Percentiles rank a stretch among this genome's conserved stretches.
Evolutionary conservation across 1,140 invertebrate genomes (phyloP).

Genomic region (Hyles vespertilio): DNA sequence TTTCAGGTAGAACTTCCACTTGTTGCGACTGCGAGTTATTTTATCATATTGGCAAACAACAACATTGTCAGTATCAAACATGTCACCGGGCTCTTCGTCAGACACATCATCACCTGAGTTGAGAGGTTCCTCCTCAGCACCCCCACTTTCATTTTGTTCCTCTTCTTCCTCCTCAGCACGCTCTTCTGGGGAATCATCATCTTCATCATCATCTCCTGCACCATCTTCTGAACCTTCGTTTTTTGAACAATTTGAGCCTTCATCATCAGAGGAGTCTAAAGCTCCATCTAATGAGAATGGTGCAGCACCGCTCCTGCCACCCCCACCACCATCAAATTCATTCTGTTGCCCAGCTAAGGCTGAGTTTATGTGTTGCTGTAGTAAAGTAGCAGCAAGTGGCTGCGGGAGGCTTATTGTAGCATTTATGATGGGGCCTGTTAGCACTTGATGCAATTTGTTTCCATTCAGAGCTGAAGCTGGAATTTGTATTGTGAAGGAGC

Average conservation of each 20-base stretch:
- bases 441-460: conserved; percentile 79
- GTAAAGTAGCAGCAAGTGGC: conserved; percentile 83
- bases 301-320: conserved; percentile 56
- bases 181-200: conserved; percentile 78
- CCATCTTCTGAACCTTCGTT: conserved; percentile 83
- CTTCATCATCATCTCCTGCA: conserved; percentile 86
- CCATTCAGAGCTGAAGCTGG: conserved; percentile 88
- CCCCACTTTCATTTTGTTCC: conserved; percentile 78
- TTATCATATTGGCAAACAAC: conserved; percentile 99
- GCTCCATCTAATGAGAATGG: conserved; percentile 66
- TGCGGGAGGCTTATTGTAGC: conserved; percentile 89
- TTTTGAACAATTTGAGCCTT: conserved; percentile 69
- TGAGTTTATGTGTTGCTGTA: conserved; percentile 91
- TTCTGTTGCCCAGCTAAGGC: conserved; percentile 74
- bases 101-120: conserved; percentile 98
- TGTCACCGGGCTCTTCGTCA: conserved; percentile 95
- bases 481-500: conserved; percentile 88
- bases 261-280: conserved; percentile 70
- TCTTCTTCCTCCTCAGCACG: conserved; percentile 79
- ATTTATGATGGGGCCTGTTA: conserved; percentile 90
- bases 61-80: conserved; percentile 99
- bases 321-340: conserved; percentile 66
- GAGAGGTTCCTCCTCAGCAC: conserved; percentile 92
- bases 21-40: conserved; percentile 97
- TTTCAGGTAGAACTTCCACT: conserved; percentile 99